Evolutionary conservation across 2,797 vertebrate species (phyloP).

Genomic region (Danio aesculapii): DNA sequence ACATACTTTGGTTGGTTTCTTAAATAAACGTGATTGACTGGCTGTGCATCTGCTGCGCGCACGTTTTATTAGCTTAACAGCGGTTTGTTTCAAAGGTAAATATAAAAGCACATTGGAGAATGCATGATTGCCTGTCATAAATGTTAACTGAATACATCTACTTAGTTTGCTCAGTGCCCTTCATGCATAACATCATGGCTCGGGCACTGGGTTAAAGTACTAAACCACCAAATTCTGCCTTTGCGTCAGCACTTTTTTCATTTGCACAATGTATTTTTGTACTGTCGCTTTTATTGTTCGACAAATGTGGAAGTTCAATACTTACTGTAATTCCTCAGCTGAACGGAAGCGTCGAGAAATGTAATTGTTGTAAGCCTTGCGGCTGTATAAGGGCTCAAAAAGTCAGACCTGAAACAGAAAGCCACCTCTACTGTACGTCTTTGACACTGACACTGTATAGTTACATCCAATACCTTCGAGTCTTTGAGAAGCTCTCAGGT

Average conservation of each 20-base stretch:
- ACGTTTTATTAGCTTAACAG: constrained; percentile 2
- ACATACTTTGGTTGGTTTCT: not conserved
- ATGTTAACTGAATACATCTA: constrained; percentile 24
- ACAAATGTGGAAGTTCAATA: constrained; percentile 22
- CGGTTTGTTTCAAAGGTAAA: constrained; percentile 29
- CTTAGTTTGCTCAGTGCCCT: constrained; percentile 15
- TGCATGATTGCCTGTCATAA: constrained; percentile 17
- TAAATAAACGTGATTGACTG: not conserved
- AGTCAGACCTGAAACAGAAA: constrained; percentile 44
- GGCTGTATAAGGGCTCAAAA: constrained; percentile 53
- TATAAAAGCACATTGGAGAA: constrained; percentile 27
- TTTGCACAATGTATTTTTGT: constrained; percentile 5
- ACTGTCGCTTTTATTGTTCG: constrained; percentile 7
- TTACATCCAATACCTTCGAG: constrained; percentile 54
- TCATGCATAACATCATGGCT: constrained; percentile 1
- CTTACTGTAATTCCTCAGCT: constrained; percentile 11
- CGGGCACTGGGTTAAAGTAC: not conserved
- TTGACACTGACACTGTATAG: constrained; percentile 53
- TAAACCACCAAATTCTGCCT: not conserved
- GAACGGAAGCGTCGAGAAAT: constrained; percentile 10
- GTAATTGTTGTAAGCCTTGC: constrained; percentile 11
- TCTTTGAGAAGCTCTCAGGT: constrained; percentile 45
- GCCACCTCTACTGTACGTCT: constrained; percentile 56
- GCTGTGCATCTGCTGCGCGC: not conserved
- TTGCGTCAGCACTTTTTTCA: not conserved